Conservation (phyloP, 2,888 invertebrate species). For the Aspidapion aeneum region DNA sequence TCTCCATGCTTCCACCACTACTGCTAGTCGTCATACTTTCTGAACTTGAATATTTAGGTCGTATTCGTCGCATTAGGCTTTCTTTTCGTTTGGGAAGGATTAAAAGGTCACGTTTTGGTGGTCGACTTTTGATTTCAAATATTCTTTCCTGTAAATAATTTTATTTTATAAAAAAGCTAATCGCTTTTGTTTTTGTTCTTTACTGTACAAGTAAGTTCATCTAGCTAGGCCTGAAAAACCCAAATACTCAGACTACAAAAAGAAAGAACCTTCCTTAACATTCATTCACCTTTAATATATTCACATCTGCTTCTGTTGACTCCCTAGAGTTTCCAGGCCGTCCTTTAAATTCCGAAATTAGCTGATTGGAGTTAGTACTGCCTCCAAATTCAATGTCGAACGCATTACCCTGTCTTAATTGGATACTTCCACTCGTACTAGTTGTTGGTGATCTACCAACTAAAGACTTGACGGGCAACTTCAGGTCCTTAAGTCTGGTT, state of each 20-base stretch:
- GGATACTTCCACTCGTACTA: conserved; percentile 56
- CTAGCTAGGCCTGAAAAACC: too few species aligned
- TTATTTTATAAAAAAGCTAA: not conserved
- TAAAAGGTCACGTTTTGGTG: conserved; percentile 33
- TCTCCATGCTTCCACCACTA: conserved; percentile 86
- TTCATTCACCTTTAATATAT: too few species aligned
- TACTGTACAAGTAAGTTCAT: too few species aligned
- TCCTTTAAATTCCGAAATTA: conserved; percentile 59
- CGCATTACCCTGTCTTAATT: conserved; percentile 37
- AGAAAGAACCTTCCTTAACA: too few species aligned
- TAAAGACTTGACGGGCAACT: conserved; percentile 68
- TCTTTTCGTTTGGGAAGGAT: conserved; percentile 41
- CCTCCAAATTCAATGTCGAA: conserved; percentile 43
- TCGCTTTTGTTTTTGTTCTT: too few species aligned
- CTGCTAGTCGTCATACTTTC: conserved; percentile 87
- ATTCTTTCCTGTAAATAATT: conserved; percentile 50
- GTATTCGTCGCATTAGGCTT: conserved; percentile 59
- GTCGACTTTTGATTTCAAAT: conserved; percentile 64
- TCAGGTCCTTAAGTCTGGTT: conserved; percentile 68
- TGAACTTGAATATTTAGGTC: conserved; percentile 68
- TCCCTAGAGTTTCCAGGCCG: conserved; percentile 52
- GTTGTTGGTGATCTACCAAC: conserved; percentile 59
- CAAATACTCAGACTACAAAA: too few species aligned
- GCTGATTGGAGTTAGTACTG: conserved; percentile 31
- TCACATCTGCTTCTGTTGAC: conserved; percentile 42